Conservation (phyloP, 2,113 vertebrate genomes). For the Amazona vittata region DNA sequence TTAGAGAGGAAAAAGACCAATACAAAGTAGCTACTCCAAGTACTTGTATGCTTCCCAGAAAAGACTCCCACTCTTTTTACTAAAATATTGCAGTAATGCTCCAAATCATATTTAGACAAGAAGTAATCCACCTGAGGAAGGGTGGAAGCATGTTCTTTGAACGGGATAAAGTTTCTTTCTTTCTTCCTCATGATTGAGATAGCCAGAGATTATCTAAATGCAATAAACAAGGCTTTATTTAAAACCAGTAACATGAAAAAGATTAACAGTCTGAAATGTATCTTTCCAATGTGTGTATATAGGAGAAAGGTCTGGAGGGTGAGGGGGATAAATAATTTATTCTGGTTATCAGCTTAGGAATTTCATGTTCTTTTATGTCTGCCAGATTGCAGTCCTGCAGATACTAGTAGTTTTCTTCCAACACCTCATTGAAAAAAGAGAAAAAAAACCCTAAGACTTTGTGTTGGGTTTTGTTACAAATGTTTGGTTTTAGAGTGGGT, state of each 20-base stretch:
- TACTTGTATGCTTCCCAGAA: not conserved
- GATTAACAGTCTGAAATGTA: not conserved
- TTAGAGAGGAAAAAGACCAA: not conserved
- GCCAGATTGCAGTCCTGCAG: not conserved
- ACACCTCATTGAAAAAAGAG: not conserved
- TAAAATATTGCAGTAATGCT: conserved; percentile 14
- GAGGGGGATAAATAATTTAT: not conserved
- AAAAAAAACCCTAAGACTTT: not conserved
- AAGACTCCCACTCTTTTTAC: not conserved
- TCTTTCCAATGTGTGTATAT: not conserved
- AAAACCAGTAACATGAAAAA: not conserved
- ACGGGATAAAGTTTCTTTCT: not conserved
- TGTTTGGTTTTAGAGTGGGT: not conserved
- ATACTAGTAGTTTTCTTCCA: not conserved
- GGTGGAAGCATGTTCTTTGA: not conserved
- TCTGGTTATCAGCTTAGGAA: not conserved
- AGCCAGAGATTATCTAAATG: not conserved
- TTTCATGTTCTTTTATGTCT: not conserved
- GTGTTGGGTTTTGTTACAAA: not conserved
- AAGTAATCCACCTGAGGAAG: not conserved
- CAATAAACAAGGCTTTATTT: not conserved
- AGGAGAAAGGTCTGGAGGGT: not conserved
- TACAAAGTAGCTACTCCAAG: not conserved
- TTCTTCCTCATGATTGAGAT: not conserved
- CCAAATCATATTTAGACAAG: not conserved